Percentiles rank a stretch among this genome's conserved stretches.
These are phyloP conservation scores for Ophthalmolycus amberensis DNA, from an alignment of 2,113 vertebrate species.

Conservation along the genomic window DNA sequence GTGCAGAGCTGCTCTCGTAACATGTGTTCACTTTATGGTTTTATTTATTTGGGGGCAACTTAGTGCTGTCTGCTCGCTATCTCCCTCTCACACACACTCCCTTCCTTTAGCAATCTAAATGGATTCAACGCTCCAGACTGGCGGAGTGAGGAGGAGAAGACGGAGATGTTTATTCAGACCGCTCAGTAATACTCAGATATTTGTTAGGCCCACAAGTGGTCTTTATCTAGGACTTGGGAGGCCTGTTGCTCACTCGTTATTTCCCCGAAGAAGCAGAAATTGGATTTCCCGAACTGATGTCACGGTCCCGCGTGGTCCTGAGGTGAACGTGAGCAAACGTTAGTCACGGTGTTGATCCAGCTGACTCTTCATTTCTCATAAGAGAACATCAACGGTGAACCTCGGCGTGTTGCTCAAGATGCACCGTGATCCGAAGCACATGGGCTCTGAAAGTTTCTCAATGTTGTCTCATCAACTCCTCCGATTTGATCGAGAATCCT, in stretches of 20 bases:
- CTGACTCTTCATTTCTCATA: constrained; percentile 75
- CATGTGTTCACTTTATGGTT: constrained; percentile 51
- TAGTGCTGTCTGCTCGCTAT: constrained; percentile 39
- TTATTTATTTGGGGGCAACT: constrained; percentile 65
- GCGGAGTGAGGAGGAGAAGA: constrained; percentile 21
- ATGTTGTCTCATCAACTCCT: constrained; percentile 42
- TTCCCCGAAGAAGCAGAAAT: constrained; percentile 66
- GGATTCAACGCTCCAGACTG: constrained; percentile 32
- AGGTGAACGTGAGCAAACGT: constrained; percentile 70
- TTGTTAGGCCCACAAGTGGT: constrained; percentile 58
- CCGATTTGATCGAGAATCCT: constrained; percentile 39
- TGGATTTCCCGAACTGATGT: constrained; percentile 74
- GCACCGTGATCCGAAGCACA: constrained; percentile 69
- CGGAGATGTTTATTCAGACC: constrained; percentile 64
- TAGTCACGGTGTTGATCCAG: constrained; percentile 75
- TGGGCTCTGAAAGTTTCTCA: constrained; percentile 44
- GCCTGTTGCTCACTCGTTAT: constrained; percentile 70
- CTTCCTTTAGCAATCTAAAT: constrained; percentile 46
- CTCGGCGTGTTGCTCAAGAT: constrained; percentile 59
- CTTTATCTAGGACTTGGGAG: constrained; percentile 75
- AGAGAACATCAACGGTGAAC: constrained; percentile 66
- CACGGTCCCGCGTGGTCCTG: constrained; percentile 64
- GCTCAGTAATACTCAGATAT: constrained; percentile 67
- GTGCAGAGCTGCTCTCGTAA: constrained; percentile 61
- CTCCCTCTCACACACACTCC: constrained; percentile 19